phyloP scores from a whole-genome alignment of 2,797 vertebrate genomes.

The Tachyglossus aculeatus region DNA sequence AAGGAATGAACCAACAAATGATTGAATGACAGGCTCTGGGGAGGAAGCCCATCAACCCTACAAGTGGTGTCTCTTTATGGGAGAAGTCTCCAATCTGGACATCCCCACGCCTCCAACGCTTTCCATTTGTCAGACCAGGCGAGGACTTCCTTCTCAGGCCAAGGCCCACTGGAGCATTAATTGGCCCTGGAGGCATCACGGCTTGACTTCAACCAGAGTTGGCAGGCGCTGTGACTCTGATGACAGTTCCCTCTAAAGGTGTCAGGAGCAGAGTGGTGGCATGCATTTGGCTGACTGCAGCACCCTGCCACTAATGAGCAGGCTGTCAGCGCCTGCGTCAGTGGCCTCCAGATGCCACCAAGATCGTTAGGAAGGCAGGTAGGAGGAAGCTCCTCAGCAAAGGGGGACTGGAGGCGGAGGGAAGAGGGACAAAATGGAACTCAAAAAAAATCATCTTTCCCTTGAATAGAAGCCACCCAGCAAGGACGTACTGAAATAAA shows the following conservation, averaged over 20 bases:
- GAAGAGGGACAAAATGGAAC: background rate
- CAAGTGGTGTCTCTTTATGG: background rate
- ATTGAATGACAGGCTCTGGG: too few relatives aligned
- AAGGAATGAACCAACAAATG: too few relatives aligned
- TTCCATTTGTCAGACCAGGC: constrained; percentile 28
- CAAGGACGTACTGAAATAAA: background rate
- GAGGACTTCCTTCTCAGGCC: constrained; percentile 22
- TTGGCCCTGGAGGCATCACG: constrained; percentile 55
- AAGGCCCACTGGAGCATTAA: constrained; percentile 43
- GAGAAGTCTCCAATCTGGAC: background rate
- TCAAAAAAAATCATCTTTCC: background rate
- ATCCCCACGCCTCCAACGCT: background rate
- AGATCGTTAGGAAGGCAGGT: constrained; percentile 2
- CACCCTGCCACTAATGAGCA: constrained; percentile 55
- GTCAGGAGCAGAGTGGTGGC: constrained; percentile 10
- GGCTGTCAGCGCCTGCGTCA: constrained; percentile 31
- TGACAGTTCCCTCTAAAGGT: constrained; percentile 45
- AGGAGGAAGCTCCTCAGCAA: background rate
- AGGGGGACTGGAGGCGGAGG: background rate
- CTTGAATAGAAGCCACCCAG: background rate
- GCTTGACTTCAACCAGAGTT: constrained; percentile 40
- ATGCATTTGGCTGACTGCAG: background rate
- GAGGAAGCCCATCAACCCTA: background rate
- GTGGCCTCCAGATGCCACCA: background rate
- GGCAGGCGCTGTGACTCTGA: constrained; percentile 48